Evolutionary conservation across 2,888 invertebrate species (phyloP).

Genomic region (Nowickia ferox): DNA sequence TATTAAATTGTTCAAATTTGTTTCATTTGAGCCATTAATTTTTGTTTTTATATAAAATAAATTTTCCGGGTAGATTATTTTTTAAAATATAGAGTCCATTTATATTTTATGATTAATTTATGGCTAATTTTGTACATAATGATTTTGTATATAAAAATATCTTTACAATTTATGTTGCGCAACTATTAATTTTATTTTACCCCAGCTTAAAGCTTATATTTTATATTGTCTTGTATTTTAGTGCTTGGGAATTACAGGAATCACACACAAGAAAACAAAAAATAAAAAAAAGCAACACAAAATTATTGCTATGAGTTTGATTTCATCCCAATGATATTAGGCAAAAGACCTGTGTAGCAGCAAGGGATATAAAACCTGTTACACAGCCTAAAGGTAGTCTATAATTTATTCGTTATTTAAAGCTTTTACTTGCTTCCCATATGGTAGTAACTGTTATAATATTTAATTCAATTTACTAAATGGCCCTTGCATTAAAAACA

Average conservation of each 20-base stretch:
- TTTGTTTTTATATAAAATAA: no score
- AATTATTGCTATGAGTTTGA: slow-evolving; percentile 5
- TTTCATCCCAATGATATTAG: slow-evolving; percentile 4
- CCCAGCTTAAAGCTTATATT: no score
- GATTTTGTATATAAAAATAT: no score
- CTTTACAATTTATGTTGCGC: no score
- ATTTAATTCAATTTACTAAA: slow-evolving; percentile 67
- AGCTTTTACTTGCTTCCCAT: slow-evolving; percentile 28
- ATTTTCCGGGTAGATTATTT: no score
- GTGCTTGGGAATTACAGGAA: background rate
- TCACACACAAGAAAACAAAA: background rate
- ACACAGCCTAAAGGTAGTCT: slow-evolving; percentile 43
- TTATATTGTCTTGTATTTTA: no score
- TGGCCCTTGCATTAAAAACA: slow-evolving; percentile 46
- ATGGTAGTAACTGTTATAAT: slow-evolving; percentile 33
- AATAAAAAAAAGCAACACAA: background rate
- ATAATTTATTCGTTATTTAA: slow-evolving; percentile 27
- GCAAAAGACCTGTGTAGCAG: background rate
- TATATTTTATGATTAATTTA: no score
- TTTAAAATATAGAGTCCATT: no score
- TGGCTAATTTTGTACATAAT: no score
- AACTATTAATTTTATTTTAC: no score
- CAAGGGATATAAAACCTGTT: background rate
- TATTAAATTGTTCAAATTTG: no score
- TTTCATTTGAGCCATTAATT: no score